phyloP scores from a whole-genome alignment of 2,888 invertebrate genomes.

The Cactoblastis cactorum region DNA sequence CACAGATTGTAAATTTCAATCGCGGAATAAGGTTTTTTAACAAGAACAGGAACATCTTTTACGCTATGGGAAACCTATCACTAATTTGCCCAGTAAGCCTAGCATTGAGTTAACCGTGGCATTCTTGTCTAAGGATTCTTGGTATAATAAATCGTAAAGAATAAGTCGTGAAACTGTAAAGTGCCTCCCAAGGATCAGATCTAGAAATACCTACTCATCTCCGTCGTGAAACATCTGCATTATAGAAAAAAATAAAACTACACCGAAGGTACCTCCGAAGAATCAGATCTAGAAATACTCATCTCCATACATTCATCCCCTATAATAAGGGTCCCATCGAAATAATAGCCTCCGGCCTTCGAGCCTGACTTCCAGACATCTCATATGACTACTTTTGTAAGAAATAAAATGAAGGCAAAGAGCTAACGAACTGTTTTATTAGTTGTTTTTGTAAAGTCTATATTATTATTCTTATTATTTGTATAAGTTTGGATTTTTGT shows the following conservation, averaged over 20 bases:
- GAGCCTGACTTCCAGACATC: constrained; percentile 50
- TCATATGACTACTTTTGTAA: constrained; percentile 51
- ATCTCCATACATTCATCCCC: constrained; percentile 35
- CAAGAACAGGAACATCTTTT: no score
- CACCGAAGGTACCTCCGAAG: background rate
- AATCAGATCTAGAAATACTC: background rate
- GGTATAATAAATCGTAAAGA: no score
- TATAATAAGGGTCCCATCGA: constrained; percentile 41
- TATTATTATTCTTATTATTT: no score
- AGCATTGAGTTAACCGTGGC: no score
- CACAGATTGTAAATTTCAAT: no score
- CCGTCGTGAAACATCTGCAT: no score
- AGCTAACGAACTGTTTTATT: background rate
- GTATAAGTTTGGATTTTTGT: no score
- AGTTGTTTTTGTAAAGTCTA: background rate
- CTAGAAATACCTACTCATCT: background rate
- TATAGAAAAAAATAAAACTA: background rate
- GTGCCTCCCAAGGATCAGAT: background rate
- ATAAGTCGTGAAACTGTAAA: no score
- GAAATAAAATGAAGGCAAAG: constrained; percentile 49
- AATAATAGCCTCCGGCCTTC: constrained; percentile 50
- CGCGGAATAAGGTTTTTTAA: no score
- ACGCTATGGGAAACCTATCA: no score
- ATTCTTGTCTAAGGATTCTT: no score
- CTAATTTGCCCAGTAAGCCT: no score